A percentile compares a stretch with the other conserved stretches of the same genome.
phyloP scores from a whole-genome alignment of 2,888 invertebrate species.

The Pyrochroa serraticornis region DNA sequence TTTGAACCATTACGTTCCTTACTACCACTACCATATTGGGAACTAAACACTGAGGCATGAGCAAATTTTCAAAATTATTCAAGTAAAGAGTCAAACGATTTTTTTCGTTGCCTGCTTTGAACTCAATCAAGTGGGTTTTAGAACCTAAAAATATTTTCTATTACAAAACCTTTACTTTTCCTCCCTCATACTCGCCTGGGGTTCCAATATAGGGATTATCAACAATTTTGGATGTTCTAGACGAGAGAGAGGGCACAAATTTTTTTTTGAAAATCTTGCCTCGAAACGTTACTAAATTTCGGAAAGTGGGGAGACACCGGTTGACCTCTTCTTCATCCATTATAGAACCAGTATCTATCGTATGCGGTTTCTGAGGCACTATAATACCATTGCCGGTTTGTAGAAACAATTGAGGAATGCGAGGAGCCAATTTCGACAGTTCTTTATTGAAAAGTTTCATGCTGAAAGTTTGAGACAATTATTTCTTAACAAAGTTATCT shows the following conservation, averaged over 20 bases:
- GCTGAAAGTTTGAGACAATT: neutral
- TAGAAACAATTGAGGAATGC: neutral
- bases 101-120: neutral
- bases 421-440: neutral
- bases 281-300: neutral
- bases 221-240: neutral
- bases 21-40: constrained; percentile 1
- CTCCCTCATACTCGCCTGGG: neutral
- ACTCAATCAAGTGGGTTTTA: constrained; percentile 6
- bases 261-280: constrained; percentile 1
- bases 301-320: neutral
- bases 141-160: neutral
- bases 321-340: neutral
- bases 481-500: neutral
- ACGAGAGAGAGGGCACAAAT: neutral
- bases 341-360: neutral
- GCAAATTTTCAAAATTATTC: constrained; percentile 6
- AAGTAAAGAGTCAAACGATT: constrained; percentile 2
- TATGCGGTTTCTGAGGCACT: neutral
- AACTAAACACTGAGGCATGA: neutral
- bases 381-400: constrained; percentile 2
- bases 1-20: neutral
- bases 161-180: neutral
- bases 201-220: neutral
- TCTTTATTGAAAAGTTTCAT: neutral